Conservation (phyloP, 2,888 invertebrate genomes). For the Drosophila flavopinicola region DNA sequence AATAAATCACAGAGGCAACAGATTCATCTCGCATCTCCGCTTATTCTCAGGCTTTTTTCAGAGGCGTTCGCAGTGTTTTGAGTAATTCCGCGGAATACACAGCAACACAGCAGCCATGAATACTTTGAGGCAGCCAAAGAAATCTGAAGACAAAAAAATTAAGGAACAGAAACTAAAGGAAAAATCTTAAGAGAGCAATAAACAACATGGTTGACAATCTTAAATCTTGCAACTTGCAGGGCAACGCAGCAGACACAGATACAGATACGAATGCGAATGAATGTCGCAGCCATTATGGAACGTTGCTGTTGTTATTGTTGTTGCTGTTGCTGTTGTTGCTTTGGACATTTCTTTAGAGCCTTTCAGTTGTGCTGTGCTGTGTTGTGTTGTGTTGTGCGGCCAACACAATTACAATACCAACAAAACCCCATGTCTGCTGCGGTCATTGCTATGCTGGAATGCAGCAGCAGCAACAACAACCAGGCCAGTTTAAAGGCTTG, state of each 20-base stretch:
- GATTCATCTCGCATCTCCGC: constrained; percentile 47
- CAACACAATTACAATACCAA: constrained; percentile 63
- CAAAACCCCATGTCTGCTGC: constrained; percentile 63
- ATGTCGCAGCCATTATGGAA: constrained; percentile 80
- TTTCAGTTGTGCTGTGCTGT: constrained; percentile 23
- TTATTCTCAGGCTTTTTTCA: constrained; percentile 45
- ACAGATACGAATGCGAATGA: constrained; percentile 73
- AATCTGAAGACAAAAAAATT: constrained; percentile 27
- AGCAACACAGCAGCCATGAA: constrained; percentile 32
- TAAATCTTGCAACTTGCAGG: constrained; percentile 74
- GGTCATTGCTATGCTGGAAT: constrained; percentile 79
- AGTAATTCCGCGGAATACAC: constrained; percentile 70
- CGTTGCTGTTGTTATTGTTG: constrained; percentile 23
- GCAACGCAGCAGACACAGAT: constrained; percentile 63
- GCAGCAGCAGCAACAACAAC: constrained; percentile 48
- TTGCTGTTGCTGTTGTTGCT: constrained; percentile 25
- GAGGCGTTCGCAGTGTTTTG: constrained; percentile 56
- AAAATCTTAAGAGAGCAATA: constrained; percentile 79
- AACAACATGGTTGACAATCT: constrained; percentile 82
- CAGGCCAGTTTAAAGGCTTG: constrained; percentile 75
- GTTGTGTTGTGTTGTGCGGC: constrained; percentile 13
- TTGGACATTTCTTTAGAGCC: constrained; percentile 61
- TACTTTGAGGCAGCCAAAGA: constrained; percentile 21
- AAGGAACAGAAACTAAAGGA: constrained; percentile 50
- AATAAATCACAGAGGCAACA: constrained; percentile 59